Evolutionary conservation across 2,797 vertebrate species (phyloP).

Genomic region (Phoxinus dragarum): DNA sequence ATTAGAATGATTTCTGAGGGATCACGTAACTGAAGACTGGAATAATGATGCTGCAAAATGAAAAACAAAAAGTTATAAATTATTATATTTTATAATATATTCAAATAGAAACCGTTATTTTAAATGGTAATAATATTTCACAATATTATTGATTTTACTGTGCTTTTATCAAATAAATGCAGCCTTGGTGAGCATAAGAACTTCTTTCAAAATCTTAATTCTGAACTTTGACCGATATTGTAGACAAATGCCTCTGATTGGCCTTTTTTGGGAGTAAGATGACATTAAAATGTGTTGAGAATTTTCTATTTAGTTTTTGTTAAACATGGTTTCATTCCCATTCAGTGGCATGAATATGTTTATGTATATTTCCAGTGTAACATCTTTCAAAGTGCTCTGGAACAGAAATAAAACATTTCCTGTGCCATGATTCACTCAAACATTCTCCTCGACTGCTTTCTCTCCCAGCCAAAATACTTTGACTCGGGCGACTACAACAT

Average conservation of each 20-base stretch:
- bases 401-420: not conserved
- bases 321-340: not conserved
- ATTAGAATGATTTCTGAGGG: too few species aligned
- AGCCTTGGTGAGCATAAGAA: not conserved
- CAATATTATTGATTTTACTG: not conserved
- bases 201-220: not conserved
- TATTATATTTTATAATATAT: not conserved
- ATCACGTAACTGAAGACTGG: not conserved
- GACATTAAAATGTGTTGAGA: not conserved
- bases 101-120: not conserved
- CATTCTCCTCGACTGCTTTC: constrained; percentile 38
- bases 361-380: not conserved
- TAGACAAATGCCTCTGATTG: not conserved
- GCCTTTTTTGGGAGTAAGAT: not conserved
- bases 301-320: constrained; percentile 6
- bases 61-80: not conserved
- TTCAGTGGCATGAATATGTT: not conserved
- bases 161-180: not conserved
- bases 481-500: constrained; percentile 99
- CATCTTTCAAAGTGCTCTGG: not conserved
- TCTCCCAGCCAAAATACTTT: constrained; percentile 96
- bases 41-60: not conserved
- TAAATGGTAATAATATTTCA: not conserved
- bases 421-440: not conserved
- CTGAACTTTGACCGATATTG: not conserved